Conservation (phyloP, 2,797 vertebrate species). For the Enteromius thamalakanensis region DNA sequence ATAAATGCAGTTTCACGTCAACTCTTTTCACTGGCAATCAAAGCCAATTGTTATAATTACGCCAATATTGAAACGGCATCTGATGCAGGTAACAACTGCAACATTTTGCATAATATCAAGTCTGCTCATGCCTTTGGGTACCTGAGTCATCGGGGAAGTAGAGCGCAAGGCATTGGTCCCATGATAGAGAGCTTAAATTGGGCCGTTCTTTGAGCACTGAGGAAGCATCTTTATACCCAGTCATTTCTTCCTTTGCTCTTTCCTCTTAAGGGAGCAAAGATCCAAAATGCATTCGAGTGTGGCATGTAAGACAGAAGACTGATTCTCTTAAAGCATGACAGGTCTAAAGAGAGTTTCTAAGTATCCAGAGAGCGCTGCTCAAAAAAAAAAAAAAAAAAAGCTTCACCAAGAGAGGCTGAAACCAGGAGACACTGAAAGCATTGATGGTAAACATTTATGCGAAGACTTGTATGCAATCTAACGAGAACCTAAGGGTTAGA, state of each 20-base stretch:
- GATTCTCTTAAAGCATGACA: slow-evolving; percentile 17
- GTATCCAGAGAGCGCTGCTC: slow-evolving; percentile 7
- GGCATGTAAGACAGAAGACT: slow-evolving; percentile 16
- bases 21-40: neutral
- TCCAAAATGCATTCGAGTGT: slow-evolving; percentile 33
- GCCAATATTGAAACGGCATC: slow-evolving; percentile 2
- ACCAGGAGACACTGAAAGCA: neutral
- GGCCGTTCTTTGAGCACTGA: slow-evolving; percentile 40
- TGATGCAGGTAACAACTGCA: slow-evolving; percentile 59
- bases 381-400: neutral
- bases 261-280: slow-evolving; percentile 38
- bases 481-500: slow-evolving; percentile 37
- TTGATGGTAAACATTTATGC: slow-evolving; percentile 23
- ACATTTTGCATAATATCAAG: slow-evolving; percentile 54
- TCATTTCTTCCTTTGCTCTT: slow-evolving; percentile 12
- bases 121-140: slow-evolving; percentile 21
- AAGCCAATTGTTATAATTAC: neutral
- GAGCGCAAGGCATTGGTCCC: slow-evolving; percentile 33
- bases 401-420: neutral
- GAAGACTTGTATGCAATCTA: neutral
- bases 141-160: slow-evolving; percentile 26
- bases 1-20: neutral
- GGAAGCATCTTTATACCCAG: slow-evolving; percentile 27
- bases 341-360: slow-evolving; percentile 6
- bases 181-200: slow-evolving; percentile 53